Evolutionary conservation across 2,888 invertebrate species (phyloP).

Genomic region (Pachycephus smyrnensis): DNA sequence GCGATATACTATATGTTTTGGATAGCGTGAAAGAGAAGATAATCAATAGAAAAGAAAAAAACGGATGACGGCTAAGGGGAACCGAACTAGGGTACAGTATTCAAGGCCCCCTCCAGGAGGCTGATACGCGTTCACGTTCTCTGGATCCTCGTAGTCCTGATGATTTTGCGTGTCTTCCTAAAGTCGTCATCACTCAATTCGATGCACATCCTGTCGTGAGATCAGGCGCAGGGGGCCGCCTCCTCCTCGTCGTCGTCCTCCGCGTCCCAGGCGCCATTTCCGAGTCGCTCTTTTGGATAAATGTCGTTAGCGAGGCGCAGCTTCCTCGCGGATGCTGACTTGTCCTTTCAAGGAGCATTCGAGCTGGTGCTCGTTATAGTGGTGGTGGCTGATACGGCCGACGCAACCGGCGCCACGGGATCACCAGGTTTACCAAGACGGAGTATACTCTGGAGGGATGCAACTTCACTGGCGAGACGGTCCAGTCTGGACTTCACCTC

Average conservation of each 20-base stretch:
- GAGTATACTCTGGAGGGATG: conserved; percentile 86
- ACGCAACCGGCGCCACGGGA: conserved; percentile 39
- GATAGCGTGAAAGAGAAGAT: neutral
- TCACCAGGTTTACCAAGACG: conserved; percentile 71
- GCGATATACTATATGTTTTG: neutral
- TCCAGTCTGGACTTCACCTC: conserved; percentile 89
- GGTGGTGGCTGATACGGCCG: neutral
- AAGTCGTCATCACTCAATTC: neutral
- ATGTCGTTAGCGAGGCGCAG: conserved; percentile 15
- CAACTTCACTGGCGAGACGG: conserved; percentile 90
- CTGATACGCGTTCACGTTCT: neutral
- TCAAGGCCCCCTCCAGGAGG: neutral
- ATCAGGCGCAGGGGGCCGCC: neutral
- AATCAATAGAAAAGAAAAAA: neutral
- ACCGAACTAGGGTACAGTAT: neutral
- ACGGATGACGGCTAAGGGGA: neutral
- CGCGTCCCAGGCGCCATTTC: neutral
- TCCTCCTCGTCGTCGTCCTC: conserved; percentile 9
- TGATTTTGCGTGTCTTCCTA: neutral
- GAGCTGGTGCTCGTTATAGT: conserved; percentile 3
- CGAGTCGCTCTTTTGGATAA: neutral
- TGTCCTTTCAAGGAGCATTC: neutral
- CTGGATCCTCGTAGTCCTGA: neutral
- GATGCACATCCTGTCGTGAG: neutral
- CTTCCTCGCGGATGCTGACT: neutral